These are phyloP conservation scores for Tetropium fuscum DNA, from an alignment of 2,888 invertebrate species.

Conservation along the genomic window DNA sequence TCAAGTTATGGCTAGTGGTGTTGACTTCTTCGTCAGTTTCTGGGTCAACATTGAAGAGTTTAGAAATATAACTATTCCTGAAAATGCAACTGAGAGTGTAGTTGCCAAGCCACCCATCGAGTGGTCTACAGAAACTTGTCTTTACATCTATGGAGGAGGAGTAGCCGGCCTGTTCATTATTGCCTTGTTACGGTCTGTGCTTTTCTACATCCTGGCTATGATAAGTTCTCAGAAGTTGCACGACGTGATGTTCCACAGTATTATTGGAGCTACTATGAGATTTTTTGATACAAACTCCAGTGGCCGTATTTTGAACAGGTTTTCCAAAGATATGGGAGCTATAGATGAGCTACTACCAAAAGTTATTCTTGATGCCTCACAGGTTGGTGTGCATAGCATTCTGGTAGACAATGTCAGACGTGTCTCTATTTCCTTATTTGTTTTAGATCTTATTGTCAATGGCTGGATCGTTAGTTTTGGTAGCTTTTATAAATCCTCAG, in stretches of 20 bases:
- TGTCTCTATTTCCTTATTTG: constrained; percentile 53
- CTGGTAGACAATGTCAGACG: too few relatives aligned
- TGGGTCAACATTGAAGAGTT: constrained; percentile 69
- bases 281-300: constrained; percentile 91
- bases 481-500: constrained; percentile 69
- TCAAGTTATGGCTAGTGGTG: constrained; percentile 74
- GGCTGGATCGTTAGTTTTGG: constrained; percentile 69
- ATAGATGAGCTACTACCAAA: constrained; percentile 82
- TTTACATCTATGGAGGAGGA: constrained; percentile 71
- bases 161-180: constrained; percentile 64
- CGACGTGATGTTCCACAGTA: constrained; percentile 75
- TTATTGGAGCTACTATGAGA: constrained; percentile 69
- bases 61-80: constrained; percentile 20
- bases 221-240: constrained; percentile 77
- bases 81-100: constrained; percentile 27
- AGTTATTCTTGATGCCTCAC: constrained; percentile 73
- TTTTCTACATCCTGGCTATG: constrained; percentile 75
- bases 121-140: constrained; percentile 65
- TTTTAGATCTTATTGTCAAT: constrained; percentile 66
- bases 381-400: constrained; percentile 62
- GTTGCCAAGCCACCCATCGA: constrained; percentile 14
- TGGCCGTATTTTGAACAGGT: constrained; percentile 82
- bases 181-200: constrained; percentile 72
- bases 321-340: constrained; percentile 86
- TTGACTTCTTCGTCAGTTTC: constrained; percentile 81